These are phyloP conservation scores for Cottoperca gobio DNA, from an alignment of 2,797 vertebrate genomes.

Conservation along the genomic window DNA sequence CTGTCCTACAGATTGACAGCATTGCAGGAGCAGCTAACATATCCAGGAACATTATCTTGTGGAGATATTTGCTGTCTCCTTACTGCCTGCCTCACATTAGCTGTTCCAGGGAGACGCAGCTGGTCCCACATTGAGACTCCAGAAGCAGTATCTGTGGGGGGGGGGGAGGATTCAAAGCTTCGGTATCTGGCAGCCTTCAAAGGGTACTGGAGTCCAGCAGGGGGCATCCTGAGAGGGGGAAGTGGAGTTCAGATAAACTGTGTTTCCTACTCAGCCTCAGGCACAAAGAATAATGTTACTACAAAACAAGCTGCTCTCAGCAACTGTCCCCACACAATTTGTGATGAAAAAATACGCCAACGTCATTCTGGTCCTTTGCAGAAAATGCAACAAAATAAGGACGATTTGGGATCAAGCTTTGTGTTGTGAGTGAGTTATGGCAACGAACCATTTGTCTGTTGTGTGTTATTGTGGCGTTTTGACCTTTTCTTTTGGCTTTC, in stretches of 20 bases:
- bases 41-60: neutral
- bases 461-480: neutral
- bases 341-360: conserved; percentile 11
- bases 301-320: conserved; percentile 12
- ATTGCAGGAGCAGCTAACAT: neutral
- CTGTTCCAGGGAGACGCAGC: conserved; percentile 42
- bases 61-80: conserved; percentile 22
- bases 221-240: conserved; percentile 46
- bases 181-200: conserved; percentile 50
- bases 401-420: neutral
- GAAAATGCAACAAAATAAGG: conserved; percentile 1
- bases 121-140: conserved; percentile 41
- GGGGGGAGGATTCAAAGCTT: conserved; percentile 49
- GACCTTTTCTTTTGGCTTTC: neutral
- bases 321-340: conserved; percentile 10
- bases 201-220: conserved; percentile 47
- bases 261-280: conserved; percentile 46
- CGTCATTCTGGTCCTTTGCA: neutral
- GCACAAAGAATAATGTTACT: conserved; percentile 42
- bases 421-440: neutral
- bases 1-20: neutral
- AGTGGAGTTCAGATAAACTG: conserved; percentile 44
- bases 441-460: neutral
- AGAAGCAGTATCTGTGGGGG: conserved; percentile 36
- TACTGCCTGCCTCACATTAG: conserved; percentile 10